Percentiles rank a stretch among this genome's conserved stretches.
These are phyloP conservation scores for Drosophila paulistorum DNA, from an alignment of 1,140 invertebrate species.

Conservation along the genomic window DNA sequence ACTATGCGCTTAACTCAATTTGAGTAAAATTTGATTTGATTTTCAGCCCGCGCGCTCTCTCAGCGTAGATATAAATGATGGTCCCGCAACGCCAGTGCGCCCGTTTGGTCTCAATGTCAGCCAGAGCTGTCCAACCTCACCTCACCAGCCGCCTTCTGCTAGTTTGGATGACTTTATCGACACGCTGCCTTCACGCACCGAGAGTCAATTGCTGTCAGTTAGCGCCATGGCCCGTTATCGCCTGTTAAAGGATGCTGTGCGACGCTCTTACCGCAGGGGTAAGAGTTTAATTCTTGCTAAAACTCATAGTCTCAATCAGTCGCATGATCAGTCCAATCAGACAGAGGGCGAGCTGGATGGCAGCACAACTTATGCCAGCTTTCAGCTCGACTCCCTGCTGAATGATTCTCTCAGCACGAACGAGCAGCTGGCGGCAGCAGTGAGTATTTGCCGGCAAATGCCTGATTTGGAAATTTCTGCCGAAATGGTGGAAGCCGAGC, in stretches of 20 bases:
- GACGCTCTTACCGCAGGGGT: conserved; percentile 73
- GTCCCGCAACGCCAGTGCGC: conserved; percentile 25
- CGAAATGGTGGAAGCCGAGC: conserved; percentile 79
- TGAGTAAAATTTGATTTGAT: conserved; percentile 42
- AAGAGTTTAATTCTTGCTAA: conserved; percentile 65
- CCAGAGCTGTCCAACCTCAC: conserved; percentile 69
- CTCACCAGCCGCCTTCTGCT: conserved; percentile 51
- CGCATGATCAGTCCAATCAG: conserved; percentile 55
- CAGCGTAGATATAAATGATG: conserved; percentile 59
- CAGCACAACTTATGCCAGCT: conserved; percentile 50
- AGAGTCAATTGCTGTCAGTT: conserved; percentile 57
- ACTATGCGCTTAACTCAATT: background rate
- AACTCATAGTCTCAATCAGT: conserved; percentile 49
- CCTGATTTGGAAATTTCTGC: conserved; percentile 74
- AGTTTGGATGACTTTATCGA: conserved; percentile 48
- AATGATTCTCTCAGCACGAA: conserved; percentile 56
- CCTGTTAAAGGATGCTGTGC: conserved; percentile 65
- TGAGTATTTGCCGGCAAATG: conserved; percentile 73
- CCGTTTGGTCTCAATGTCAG: conserved; percentile 37
- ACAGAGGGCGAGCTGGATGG: conserved; percentile 55
- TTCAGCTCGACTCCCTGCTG: conserved; percentile 64
- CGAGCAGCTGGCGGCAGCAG: conserved; percentile 69
- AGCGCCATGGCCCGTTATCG: conserved; percentile 65
- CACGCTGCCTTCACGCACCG: conserved; percentile 33
- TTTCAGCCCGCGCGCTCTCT: conserved; percentile 60